Conservation (phyloP, 2,113 vertebrate genomes). For the Clarias gariepinus region DNA sequence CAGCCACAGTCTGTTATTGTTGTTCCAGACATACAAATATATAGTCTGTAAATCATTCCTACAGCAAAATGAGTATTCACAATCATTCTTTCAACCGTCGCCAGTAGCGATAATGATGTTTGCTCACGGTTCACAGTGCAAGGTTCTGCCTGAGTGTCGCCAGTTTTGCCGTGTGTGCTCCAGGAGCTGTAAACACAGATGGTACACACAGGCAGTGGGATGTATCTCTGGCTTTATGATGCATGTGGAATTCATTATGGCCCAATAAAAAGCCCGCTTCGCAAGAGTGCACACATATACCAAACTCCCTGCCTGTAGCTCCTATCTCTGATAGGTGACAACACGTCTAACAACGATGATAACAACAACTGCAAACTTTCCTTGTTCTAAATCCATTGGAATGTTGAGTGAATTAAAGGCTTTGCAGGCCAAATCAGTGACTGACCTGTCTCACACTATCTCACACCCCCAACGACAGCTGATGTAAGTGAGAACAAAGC, state of each 20-base stretch:
- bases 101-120: background rate
- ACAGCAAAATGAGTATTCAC: background rate
- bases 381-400: slow-evolving; percentile 26
- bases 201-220: slow-evolving; percentile 8
- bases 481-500: background rate
- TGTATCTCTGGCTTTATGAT: slow-evolving; percentile 50
- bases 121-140: background rate
- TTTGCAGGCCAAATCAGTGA: background rate
- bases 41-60: background rate
- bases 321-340: slow-evolving; percentile 24
- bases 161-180: slow-evolving; percentile 8
- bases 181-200: slow-evolving; percentile 34
- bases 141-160: background rate
- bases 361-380: slow-evolving; percentile 32
- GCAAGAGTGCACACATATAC: slow-evolving; percentile 20
- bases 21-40: background rate
- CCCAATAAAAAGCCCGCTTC: slow-evolving; percentile 33
- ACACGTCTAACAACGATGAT: background rate
- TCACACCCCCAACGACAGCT: background rate
- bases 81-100: background rate
- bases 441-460: background rate
- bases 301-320: background rate
- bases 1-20: slow-evolving; percentile 21
- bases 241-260: slow-evolving; percentile 53
- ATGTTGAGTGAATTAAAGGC: background rate